Conservation (phyloP, 2,888 invertebrate genomes). For the Brenthis daphne region DNA sequence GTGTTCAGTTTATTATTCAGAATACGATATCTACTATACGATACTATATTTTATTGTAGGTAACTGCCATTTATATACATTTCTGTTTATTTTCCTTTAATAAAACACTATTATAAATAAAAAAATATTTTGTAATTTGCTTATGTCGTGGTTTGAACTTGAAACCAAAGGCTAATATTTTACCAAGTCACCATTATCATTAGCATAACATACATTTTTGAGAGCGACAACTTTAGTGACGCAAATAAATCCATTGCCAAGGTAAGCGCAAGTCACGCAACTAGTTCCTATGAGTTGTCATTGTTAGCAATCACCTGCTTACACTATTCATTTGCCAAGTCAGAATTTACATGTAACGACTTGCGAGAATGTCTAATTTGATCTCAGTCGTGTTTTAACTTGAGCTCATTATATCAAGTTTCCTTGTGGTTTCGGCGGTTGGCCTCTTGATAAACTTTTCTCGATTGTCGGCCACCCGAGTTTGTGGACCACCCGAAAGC, state of each 20-base stretch:
- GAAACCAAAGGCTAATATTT: background rate
- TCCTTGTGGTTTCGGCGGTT: slow-evolving; percentile 60
- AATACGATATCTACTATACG: too few species aligned
- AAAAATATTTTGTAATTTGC: background rate
- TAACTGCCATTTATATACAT: too few species aligned
- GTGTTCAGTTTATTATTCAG: too few species aligned
- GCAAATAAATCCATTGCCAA: slow-evolving; percentile 46
- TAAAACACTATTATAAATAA: too few species aligned
- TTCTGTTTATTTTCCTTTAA: too few species aligned
- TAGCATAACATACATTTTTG: slow-evolving; percentile 14
- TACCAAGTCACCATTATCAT: background rate
- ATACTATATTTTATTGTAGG: too few species aligned
- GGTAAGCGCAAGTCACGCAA: slow-evolving; percentile 43
- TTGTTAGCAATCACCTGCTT: slow-evolving; percentile 40
- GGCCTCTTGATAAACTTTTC: slow-evolving; percentile 65
- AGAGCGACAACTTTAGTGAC: slow-evolving; percentile 33
- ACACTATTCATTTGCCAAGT: slow-evolving; percentile 40
- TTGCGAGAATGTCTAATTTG: slow-evolving; percentile 50
- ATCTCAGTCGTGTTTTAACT: slow-evolving; percentile 45
- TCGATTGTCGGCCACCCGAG: slow-evolving; percentile 58
- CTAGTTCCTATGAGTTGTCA: slow-evolving; percentile 40
- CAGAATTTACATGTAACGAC: slow-evolving; percentile 38
- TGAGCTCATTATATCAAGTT: slow-evolving; percentile 56
- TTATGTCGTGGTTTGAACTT: slow-evolving; percentile 1
- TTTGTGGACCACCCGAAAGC: slow-evolving; percentile 67